Base-by-base conservation (phyloP, 2,113 vertebrate genomes). In the Jaculus jaculus region DNA sequence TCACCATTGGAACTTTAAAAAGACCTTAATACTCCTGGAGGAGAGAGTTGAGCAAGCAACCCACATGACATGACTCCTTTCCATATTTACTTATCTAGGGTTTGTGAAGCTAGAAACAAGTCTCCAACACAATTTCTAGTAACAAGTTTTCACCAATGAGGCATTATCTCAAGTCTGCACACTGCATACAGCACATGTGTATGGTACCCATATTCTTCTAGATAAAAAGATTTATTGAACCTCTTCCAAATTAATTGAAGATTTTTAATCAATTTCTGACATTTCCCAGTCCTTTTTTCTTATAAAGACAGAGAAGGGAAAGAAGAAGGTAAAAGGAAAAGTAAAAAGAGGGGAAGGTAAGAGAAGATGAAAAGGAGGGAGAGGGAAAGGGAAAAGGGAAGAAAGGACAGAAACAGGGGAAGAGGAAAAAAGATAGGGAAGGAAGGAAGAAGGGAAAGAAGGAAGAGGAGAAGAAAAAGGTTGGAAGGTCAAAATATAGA, bases 211-310 rank as follows among this genome's bases (percentile, higher is more conserved):
- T 1, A 87, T 7, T 69, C 30, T 11, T 30, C 34, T 34, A 58
- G 7, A 18, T 23, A 9, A 73, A 5, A 23, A n/a, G n/a, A 63
- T 47, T 79, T 42, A 20, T 15, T 61, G 42, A 66, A 3, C 20
- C n/a, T 61, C 15, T 87, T 95, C 60, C 17, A 86, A 95, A 82
- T 0, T 23, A 75, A 23, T 42, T 75, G 37, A 88, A 58, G 42
- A 39, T 91, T 87, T 23, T 42, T 65, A 82, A 34, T 47, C 58
- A 84, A 92, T 94, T 42, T 0, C 4, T 75, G 10, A 28, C 16
- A 87, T 15, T 1, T 1, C 9, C 2, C 9, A 47, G 20, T 11
- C 6, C n/a, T 81, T 24, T 79, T 39, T 20, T 34, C 94, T 92
- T 68, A 0, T 39, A 73, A 61, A 1, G 34, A 26, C 39, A n/a